A percentile compares a stretch with the other conserved stretches of the same genome.
Evolutionary conservation across 2,113 vertebrate species (phyloP).

Genomic region (Bubo blakistoni): DNA sequence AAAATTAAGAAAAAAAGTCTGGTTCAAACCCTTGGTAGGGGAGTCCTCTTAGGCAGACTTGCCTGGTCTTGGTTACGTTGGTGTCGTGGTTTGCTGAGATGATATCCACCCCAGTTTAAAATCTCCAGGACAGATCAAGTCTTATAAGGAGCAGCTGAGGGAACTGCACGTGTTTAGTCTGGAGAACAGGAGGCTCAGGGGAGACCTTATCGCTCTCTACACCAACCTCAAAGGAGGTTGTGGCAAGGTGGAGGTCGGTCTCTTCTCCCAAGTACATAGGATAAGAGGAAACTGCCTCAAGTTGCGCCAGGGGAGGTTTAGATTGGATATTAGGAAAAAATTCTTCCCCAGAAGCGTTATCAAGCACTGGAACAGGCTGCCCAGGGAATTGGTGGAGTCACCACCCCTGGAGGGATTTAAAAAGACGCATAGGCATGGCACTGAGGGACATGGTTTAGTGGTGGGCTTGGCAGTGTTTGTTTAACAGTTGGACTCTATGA

Average conservation of each 20-base stretch:
- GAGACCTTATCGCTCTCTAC: background rate
- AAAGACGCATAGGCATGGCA: background rate
- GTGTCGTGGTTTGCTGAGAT: background rate
- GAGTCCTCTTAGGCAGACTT: background rate
- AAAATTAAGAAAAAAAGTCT: background rate
- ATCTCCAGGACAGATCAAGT: background rate
- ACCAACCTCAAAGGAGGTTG: background rate
- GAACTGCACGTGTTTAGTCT: background rate
- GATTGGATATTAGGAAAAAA: background rate
- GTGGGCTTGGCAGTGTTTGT: background rate
- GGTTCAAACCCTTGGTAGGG: background rate
- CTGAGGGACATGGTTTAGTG: background rate
- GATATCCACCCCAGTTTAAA: background rate
- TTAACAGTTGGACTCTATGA: background rate
- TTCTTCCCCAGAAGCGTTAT: background rate
- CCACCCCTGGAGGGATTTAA: background rate
- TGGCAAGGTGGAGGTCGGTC: rapidly evolving
- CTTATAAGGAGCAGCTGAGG: background rate
- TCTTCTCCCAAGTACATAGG: background rate
- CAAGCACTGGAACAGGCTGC: background rate
- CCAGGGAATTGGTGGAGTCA: background rate
- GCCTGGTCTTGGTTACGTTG: background rate
- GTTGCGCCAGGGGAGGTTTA: background rate
- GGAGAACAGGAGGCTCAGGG: background rate
- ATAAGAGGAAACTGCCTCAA: background rate